These are phyloP conservation scores for Ammodramus savannarum DNA, from an alignment of 2,113 vertebrate species.

Conservation along the genomic window DNA sequence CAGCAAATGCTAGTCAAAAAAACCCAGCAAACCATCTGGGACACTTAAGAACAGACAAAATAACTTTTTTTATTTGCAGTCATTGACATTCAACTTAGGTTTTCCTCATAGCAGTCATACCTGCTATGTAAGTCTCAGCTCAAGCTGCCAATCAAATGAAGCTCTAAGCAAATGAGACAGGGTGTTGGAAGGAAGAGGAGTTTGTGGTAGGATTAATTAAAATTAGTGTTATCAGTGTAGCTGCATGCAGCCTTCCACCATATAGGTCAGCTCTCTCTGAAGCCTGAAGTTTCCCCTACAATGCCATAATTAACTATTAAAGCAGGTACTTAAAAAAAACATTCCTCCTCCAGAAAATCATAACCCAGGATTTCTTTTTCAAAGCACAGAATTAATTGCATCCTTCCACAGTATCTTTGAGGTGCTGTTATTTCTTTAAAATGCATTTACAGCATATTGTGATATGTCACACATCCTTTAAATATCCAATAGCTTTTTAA, in stretches of 20 bases:
- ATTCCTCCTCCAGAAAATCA: neutral
- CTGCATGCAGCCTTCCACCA: neutral
- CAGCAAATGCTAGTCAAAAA: neutral
- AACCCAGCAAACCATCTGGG: rapidly evolving
- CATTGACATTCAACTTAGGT: neutral
- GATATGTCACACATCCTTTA: slow-evolving; percentile 52
- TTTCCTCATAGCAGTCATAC: neutral
- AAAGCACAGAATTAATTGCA: slow-evolving; percentile 32
- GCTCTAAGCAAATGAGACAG: neutral
- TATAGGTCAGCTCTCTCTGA: neutral
- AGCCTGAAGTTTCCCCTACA: neutral
- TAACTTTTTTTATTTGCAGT: neutral
- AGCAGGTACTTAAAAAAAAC: neutral
- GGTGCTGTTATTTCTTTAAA: slow-evolving; percentile 41
- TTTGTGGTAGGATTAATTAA: slow-evolving; percentile 31
- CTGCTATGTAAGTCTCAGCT: neutral
- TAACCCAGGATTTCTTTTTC: neutral
- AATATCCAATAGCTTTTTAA: slow-evolving; percentile 57
- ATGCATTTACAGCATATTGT: slow-evolving; percentile 49
- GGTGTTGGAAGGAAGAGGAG: neutral
- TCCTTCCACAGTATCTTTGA: neutral
- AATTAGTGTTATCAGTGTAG: slow-evolving; percentile 1
- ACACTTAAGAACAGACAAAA: neutral
- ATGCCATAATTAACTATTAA: slow-evolving; percentile 17
- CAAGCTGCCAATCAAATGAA: neutral